These are phyloP conservation scores for Telmatochromis sp. DNA, from an alignment of 2,113 vertebrate species.

Conservation along the genomic window DNA sequence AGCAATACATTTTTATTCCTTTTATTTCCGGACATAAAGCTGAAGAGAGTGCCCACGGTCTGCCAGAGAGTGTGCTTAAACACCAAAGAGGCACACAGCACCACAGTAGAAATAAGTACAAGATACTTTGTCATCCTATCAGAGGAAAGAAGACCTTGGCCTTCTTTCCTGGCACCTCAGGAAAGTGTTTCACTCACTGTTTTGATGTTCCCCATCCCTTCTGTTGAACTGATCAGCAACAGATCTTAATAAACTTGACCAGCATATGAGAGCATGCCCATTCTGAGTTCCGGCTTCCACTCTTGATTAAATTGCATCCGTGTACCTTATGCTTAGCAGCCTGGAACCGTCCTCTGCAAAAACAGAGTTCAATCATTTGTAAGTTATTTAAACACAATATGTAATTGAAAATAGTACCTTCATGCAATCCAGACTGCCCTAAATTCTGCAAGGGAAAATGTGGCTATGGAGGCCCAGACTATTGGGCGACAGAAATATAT, in stretches of 20 bases:
- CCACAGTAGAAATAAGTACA: not conserved
- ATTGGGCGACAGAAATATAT: not conserved
- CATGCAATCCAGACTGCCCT: not conserved
- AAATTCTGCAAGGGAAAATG: not conserved
- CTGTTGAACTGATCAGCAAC: slow-evolving; percentile 9
- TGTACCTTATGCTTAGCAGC: not conserved
- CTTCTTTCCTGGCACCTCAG: not conserved
- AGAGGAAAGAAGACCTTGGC: not conserved
- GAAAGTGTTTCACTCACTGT: not conserved
- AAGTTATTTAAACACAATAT: not conserved
- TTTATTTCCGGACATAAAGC: not conserved
- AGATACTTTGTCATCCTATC: not conserved
- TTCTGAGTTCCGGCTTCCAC: not conserved
- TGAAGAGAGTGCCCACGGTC: not conserved
- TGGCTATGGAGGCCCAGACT: not conserved
- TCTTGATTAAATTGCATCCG: not conserved
- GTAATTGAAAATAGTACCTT: not conserved
- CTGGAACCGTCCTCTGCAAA: not conserved
- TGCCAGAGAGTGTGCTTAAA: not conserved
- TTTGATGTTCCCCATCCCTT: not conserved
- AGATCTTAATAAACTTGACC: not conserved
- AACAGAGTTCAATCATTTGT: not conserved
- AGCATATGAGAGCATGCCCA: not conserved
- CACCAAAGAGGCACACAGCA: not conserved
- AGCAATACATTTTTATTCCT: not conserved